phyloP scores from a whole-genome alignment of 2,113 vertebrate species.

The Oenanthe melanoleuca region DNA sequence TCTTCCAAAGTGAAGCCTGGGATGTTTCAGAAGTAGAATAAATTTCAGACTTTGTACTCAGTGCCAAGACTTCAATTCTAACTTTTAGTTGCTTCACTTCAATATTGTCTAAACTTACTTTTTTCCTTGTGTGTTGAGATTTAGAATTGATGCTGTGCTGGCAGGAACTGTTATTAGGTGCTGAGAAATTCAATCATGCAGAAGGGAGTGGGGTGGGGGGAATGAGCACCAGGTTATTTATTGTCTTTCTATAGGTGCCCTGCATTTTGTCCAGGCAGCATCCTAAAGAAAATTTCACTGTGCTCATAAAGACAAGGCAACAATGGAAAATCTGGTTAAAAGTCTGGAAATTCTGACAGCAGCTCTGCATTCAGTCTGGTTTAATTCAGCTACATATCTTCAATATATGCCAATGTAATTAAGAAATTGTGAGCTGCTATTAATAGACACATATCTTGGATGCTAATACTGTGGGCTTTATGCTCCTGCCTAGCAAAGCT shows the following conservation, averaged over 20 bases:
- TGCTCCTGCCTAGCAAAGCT: neutral
- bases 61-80: constrained; percentile 39
- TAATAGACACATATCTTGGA: neutral
- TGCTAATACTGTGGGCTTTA: constrained; percentile 3
- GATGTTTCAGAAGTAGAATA: neutral
- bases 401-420: neutral
- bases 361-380: neutral
- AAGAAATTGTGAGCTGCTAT: neutral
- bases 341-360: neutral
- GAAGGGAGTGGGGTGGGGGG: neutral
- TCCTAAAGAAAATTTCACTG: neutral
- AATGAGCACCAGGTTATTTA: constrained; percentile 20
- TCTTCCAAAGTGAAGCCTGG: neutral
- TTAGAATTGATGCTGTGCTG: constrained; percentile 39
- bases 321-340: neutral
- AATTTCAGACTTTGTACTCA: neutral
- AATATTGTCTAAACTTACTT: constrained; percentile 42
- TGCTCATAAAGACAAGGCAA: neutral
- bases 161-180: constrained; percentile 47
- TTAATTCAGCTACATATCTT: neutral
- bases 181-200: constrained; percentile 53
- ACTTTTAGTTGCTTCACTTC: constrained; percentile 29
- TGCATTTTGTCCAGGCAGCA: constrained; percentile 19
- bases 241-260: neutral
- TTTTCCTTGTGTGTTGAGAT: neutral